Conservation (phyloP, 2,113 vertebrate genomes). For the Nycticryphes semicollaris region DNA sequence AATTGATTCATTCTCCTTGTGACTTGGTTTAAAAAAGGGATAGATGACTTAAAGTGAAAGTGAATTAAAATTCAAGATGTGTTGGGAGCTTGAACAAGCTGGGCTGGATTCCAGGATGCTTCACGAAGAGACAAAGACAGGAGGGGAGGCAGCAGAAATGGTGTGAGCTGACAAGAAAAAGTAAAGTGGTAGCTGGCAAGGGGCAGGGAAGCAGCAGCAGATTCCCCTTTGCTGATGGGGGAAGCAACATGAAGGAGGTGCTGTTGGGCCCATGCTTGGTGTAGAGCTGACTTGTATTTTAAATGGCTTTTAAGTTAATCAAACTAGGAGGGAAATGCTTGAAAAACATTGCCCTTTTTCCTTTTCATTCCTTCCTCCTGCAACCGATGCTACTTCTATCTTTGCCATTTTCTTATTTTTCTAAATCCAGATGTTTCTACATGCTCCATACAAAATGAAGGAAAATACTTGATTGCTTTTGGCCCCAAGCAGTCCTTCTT, state of each 20-base stretch:
- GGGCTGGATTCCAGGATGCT: conserved; percentile 32
- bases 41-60: conserved; percentile 11
- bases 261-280: background rate
- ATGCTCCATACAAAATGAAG: background rate
- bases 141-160: background rate
- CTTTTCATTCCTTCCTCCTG: background rate
- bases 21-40: conserved; percentile 18
- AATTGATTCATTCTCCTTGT: background rate
- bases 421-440: background rate
- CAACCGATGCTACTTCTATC: background rate
- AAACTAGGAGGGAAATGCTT: background rate
- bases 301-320: background rate
- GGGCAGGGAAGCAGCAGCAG: background rate
- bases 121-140: background rate
- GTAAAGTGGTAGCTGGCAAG: background rate
- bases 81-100: conserved; percentile 1
- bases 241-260: background rate
- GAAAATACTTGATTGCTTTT: background rate
- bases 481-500: background rate
- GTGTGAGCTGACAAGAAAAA: background rate
- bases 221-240: background rate
- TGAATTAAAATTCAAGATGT: conserved; percentile 45
- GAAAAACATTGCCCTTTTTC: background rate
- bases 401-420: background rate
- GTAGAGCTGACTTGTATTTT: background rate